These are phyloP conservation scores for Spisula solida DNA, from an alignment of 2,888 invertebrate species.

Conservation along the genomic window DNA sequence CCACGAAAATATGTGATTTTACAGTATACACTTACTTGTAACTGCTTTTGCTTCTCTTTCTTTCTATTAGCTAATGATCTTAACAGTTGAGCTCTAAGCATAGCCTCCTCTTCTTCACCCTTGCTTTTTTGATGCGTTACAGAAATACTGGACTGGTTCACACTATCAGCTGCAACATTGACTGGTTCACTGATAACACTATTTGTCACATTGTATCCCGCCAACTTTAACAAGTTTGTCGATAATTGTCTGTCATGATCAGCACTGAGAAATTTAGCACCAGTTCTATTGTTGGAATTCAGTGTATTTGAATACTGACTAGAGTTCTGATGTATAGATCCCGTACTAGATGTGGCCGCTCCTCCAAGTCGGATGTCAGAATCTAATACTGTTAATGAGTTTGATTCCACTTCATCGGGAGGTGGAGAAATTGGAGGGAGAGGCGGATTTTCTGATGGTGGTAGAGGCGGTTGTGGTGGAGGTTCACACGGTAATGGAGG, in stretches of 20 bases:
- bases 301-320: background rate
- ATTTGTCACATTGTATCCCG: background rate
- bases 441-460: slow-evolving; percentile 63
- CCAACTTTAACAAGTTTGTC: background rate
- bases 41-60: slow-evolving; percentile 67
- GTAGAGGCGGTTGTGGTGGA: slow-evolving; percentile 71
- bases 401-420: background rate
- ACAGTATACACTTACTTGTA: slow-evolving; percentile 53
- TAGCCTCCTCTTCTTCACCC: slow-evolving; percentile 77
- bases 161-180: background rate
- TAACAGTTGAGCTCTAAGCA: slow-evolving; percentile 80
- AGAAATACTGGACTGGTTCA: background rate
- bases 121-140: background rate
- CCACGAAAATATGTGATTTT: too few species aligned
- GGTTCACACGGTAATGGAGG: slow-evolving; percentile 70
- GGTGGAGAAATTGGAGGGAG: slow-evolving; percentile 63
- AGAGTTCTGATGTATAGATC: background rate
- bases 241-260: background rate
- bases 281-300: background rate
- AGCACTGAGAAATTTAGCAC: background rate
- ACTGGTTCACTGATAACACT: background rate
- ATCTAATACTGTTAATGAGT: background rate
- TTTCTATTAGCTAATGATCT: slow-evolving; percentile 75
- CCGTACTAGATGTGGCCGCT: background rate
- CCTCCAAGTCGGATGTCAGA: background rate